phyloP scores from a whole-genome alignment of 2,113 vertebrate species.

The Chamaea fasciata region DNA sequence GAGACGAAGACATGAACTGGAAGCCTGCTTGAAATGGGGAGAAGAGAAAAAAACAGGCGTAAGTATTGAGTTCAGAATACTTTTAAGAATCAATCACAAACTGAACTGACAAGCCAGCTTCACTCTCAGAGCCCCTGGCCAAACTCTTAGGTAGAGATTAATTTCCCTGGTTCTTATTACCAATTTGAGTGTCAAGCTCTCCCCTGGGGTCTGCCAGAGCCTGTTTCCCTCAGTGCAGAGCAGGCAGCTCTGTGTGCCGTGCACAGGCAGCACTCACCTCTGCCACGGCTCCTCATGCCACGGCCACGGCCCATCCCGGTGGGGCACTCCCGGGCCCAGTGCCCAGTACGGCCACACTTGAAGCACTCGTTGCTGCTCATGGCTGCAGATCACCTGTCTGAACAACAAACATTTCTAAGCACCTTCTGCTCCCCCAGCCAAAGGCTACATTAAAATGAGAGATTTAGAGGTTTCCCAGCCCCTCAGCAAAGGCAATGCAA shows the following conservation, averaged over 20 bases:
- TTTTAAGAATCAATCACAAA: background rate
- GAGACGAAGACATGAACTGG: slow-evolving; percentile 81
- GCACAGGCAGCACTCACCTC: slow-evolving; percentile 65
- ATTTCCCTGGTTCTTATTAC: background rate
- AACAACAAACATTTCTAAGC: background rate
- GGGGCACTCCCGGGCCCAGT: slow-evolving; percentile 96
- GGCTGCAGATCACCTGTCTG: slow-evolving; percentile 73
- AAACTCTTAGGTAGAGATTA: rapidly evolving
- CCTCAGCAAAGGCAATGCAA: background rate
- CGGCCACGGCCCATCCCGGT: slow-evolving; percentile 86
- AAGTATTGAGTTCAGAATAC: background rate
- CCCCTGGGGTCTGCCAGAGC: background rate
- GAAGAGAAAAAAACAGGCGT: background rate
- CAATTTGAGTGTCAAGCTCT: too few relatives aligned
- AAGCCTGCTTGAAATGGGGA: slow-evolving; percentile 69
- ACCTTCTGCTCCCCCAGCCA: background rate
- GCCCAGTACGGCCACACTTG: slow-evolving; percentile 93
- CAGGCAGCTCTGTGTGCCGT: background rate
- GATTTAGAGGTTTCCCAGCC: background rate
- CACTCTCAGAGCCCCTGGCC: background rate
- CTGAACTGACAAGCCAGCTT: background rate
- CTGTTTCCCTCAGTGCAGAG: background rate
- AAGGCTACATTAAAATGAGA: background rate
- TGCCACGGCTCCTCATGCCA: slow-evolving; percentile 85
- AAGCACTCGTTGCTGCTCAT: slow-evolving; percentile 97